Evolutionary conservation across 2,888 invertebrate species (phyloP), one percentile per base, ranked within the genome.

Genomic region (Phaedon cochleariae): DNA sequence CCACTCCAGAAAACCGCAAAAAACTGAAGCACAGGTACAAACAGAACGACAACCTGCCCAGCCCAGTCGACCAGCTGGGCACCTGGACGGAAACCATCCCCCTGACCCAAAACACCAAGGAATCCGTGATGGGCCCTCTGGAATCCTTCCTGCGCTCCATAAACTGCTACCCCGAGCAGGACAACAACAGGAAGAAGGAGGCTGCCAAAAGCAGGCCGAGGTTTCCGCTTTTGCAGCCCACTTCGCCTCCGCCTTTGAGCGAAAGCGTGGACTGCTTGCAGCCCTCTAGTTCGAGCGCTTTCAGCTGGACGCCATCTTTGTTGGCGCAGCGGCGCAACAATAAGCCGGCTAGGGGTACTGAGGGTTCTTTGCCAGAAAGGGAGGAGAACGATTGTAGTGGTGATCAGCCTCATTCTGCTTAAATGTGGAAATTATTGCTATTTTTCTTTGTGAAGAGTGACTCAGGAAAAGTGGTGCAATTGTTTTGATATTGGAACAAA

Each of bases 261-360:
- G 83, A 83, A 53, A n/a, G n/a, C n/a, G n/a, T 74, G 17, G 77
- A 77, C 12, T 52, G 61, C 29, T 59, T 57, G 54, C 68, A 74
- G 5, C 77, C 77, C 54, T 74, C 76, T 4, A 75, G 80, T 15
- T 73, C 78, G 29, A 74, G 76, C 37, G 79, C 78, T 31, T 83
- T 82, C 72, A 83, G 82, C 71, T 84, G 83, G 83, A 82, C 83
- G 6, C 83, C 83, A 6, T 81, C 83, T 3, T 73, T 82, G 46
- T 69, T 83, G 61, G 77, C 72, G 45, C 80, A 81, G 64, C 65
- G 81, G 49, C 74, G 80, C 49, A 68, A 75, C 4, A 68, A 59
- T 7, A 80, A 78, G 60, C 66, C 74, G 10, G 71, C 73, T 55
- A 77, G 78, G 62, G 66, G n/a, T n/a, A n/a, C n/a, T n/a, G 80